Evolutionary conservation across 1,140 invertebrate genomes (phyloP), one percentile per base, ranked within the genome.

Genomic region (Globodera rostochiensis): DNA sequence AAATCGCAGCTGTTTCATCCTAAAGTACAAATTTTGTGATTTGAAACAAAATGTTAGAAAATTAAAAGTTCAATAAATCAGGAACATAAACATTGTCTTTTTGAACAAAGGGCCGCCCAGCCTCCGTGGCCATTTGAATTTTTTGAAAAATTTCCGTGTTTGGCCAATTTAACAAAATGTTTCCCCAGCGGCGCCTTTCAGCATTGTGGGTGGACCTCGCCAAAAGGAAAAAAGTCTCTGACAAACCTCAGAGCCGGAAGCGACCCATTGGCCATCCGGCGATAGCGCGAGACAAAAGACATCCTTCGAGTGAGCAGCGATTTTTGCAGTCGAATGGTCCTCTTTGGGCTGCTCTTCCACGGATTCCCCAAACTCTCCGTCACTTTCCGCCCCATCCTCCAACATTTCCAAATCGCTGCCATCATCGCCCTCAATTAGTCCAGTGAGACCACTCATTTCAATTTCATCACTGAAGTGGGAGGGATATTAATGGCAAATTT

Each of bases 211-310:
- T n/a, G n/a, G n/a, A n/a, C n/a, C n/a, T n/a, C n/a, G n/a, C n/a
- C n/a, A n/a, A n/a, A n/a, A n/a, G n/a, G n/a, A n/a, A 3, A 8
- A 6, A 19, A 53, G 15, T 25, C 11, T 45, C 45, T 69, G n/a
- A n/a, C 21, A 45, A 78, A 78, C 77, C 77, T 84, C 84, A 8
- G 78, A 76, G 21, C 83, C 83, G 36, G 36, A 64, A 8, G 78
- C 73, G 6, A 84, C 25, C 73, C 69, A 74, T 9, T 71, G 67
- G n/a, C 66, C 57, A 46, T 74, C 45, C 36, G 82, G 46, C 8
- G 84, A 84, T 21, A 84, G 5, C 11, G 73, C 53, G 9, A 84
- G 46, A 45, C 73, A 77, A 69, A 84, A 84, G n/a, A 84, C 84
- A 73, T 84, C 83, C 25, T 84, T 86, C 46, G 25, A 19, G 25